Evolutionary conservation across 2,888 invertebrate genomes (phyloP).

Genomic region (Aphidius colemani): DNA sequence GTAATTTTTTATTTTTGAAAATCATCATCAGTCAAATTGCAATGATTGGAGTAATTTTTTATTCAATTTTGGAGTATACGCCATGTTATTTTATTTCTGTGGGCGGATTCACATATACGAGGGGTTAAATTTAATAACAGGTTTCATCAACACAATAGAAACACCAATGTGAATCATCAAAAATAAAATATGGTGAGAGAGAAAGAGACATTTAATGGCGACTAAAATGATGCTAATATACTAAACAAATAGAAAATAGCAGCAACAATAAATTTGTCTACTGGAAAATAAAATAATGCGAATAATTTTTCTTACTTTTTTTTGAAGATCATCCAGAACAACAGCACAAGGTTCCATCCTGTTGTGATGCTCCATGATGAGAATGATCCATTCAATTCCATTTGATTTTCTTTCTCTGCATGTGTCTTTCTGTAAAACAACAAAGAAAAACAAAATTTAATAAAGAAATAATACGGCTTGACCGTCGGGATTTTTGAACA

Average conservation of each 20-base stretch:
- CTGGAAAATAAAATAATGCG: neutral
- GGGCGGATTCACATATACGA: slow-evolving; percentile 26
- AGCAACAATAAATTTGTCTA: neutral
- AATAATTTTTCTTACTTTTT: too few species aligned
- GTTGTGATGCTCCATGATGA: slow-evolving; percentile 30
- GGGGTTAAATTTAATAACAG: slow-evolving; percentile 46
- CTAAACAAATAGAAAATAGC: neutral
- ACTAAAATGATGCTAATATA: too few species aligned
- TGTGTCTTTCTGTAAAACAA: too few species aligned
- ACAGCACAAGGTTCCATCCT: slow-evolving; percentile 10
- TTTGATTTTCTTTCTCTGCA: too few species aligned
- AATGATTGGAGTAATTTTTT: too few species aligned
- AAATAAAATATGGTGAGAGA: slow-evolving; percentile 32
- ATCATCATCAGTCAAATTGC: too few species aligned
- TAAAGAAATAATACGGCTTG: too few species aligned
- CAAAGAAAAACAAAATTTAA: too few species aligned
- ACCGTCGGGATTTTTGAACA: neutral
- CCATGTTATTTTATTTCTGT: neutral
- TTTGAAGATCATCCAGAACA: too few species aligned
- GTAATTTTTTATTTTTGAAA: too few species aligned
- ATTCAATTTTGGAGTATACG: neutral
- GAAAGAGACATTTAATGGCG: slow-evolving; percentile 30
- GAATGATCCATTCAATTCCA: too few species aligned
- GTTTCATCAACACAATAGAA: slow-evolving; percentile 44
- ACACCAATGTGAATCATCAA: slow-evolving; percentile 36